phyloP scores from a whole-genome alignment of 2,888 invertebrate genomes.

The Xylophagus ater region DNA sequence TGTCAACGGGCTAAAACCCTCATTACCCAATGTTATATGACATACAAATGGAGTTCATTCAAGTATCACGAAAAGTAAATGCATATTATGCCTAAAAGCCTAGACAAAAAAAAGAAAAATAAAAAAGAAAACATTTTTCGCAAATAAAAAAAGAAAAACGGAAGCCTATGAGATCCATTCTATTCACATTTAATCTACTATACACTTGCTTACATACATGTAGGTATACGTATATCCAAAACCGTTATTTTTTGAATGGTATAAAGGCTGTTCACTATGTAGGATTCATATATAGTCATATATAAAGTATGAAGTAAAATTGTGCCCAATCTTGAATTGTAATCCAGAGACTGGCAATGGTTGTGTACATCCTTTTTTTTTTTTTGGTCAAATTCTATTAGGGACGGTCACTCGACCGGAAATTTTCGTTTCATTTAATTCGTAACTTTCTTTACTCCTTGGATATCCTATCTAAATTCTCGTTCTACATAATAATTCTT shows the following conservation, averaged over 20 bases:
- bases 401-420: conserved; percentile 17
- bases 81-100: conserved; percentile 9
- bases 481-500: too few species aligned
- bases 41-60: conserved; percentile 1
- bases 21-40: conserved; percentile 9
- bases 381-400: conserved; percentile 13
- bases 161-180: too few species aligned
- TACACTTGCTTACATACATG: too few species aligned
- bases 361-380: conserved; percentile 15
- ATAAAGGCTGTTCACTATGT: too few species aligned
- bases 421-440: conserved; percentile 20
- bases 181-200: too few species aligned
- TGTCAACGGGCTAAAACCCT: conserved; percentile 10
- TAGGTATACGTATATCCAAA: too few species aligned
- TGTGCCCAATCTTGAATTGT: conserved; percentile 13
- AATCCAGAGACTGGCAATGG: conserved; percentile 15
- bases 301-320: conserved; percentile 15
- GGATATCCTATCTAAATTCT: too few species aligned
- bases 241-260: too few species aligned
- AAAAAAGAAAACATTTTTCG: too few species aligned
- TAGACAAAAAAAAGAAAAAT: conserved; percentile 9
- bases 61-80: conserved; percentile 9
- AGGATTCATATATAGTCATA: too few species aligned
- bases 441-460: too few species aligned
- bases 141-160: too few species aligned